Evolutionary conservation across 92 coral and sea anemone genomes (phyloP).

Genomic region (Palythoa grandiflora): DNA sequence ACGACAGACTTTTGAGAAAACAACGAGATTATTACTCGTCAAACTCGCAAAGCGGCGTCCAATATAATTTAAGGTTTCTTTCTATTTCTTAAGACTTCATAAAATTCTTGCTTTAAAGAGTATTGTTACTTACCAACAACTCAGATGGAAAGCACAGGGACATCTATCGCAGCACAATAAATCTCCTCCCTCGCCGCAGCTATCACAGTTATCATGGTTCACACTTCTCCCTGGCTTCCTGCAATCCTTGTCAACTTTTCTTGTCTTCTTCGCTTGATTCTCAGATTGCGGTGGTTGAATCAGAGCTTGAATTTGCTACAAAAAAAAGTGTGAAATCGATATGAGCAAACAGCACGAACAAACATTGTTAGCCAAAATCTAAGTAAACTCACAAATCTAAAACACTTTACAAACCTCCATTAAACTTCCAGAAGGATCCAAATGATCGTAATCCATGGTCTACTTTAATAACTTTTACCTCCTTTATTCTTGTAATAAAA

Average conservation of each 20-base stretch:
- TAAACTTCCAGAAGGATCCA: constrained; percentile 98
- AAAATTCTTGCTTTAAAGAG: background rate
- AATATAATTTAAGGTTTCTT: background rate
- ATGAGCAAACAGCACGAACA: constrained; percentile 40
- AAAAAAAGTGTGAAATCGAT: constrained; percentile 47
- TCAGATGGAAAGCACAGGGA: constrained; percentile 98
- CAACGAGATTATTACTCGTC: background rate
- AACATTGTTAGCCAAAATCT: constrained; percentile 33
- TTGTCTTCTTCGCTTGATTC: constrained; percentile 68
- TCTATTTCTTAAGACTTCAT: background rate
- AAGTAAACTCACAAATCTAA: constrained; percentile 17
- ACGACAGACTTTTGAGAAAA: background rate
- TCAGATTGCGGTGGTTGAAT: constrained; percentile 97
- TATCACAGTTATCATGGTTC: constrained; percentile 96
- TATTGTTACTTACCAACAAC: constrained; percentile 86
- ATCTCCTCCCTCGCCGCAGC: constrained; percentile 99
- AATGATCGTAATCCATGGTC: constrained; percentile 94
- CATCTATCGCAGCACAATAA: constrained; percentile 96
- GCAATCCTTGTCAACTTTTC: constrained; percentile 88
- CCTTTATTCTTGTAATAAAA: constrained; percentile 9
- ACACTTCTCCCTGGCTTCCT: constrained; percentile 91
- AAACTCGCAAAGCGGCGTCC: background rate
- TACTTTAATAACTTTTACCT: constrained; percentile 37
- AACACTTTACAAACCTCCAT: constrained; percentile 88
- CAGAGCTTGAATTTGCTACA: constrained; percentile 97